These are phyloP conservation scores for Lutra lutra DNA, from an alignment of 2,797 vertebrate genomes.

Conservation along the genomic window DNA sequence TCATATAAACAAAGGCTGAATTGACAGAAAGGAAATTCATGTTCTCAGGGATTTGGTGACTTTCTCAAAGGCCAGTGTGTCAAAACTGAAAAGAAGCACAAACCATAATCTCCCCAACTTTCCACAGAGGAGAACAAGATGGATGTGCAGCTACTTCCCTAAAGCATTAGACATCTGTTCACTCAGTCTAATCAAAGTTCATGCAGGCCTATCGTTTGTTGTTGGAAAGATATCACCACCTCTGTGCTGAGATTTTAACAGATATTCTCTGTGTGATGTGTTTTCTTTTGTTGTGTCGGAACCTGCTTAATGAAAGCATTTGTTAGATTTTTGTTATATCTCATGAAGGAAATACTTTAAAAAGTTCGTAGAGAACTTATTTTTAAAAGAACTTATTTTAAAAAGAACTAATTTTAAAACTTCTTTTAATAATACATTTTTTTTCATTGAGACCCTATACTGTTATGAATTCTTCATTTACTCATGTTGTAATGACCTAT, in stretches of 20 bases:
- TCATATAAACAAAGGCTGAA: background rate
- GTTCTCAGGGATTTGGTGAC: background rate
- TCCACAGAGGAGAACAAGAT: constrained; percentile 51
- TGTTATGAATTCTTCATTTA: constrained; percentile 13
- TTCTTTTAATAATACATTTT: background rate
- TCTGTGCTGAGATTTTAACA: constrained; percentile 55
- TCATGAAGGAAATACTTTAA: constrained; percentile 43
- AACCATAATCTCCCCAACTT: background rate
- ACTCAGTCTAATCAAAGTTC: background rate
- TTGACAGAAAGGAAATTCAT: constrained; percentile 36
- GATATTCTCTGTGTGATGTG: background rate
- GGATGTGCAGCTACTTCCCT: background rate
- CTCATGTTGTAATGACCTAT: background rate
- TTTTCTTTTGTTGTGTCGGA: constrained; percentile 38
- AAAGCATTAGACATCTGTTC: constrained; percentile 54
- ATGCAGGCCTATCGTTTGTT: constrained; percentile 35
- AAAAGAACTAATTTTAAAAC: background rate
- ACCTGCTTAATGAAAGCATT: constrained; percentile 37
- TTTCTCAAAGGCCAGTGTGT: constrained; percentile 50
- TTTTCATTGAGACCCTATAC: background rate
- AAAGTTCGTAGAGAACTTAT: constrained; percentile 34
- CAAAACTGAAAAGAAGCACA: constrained; percentile 25
- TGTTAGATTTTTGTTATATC: constrained; percentile 9
- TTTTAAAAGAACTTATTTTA: constrained; percentile 47
- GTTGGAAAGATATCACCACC: constrained; percentile 52